phyloP scores from a whole-genome alignment of 2,113 vertebrate genomes.

The Peromyscus maniculatus region DNA sequence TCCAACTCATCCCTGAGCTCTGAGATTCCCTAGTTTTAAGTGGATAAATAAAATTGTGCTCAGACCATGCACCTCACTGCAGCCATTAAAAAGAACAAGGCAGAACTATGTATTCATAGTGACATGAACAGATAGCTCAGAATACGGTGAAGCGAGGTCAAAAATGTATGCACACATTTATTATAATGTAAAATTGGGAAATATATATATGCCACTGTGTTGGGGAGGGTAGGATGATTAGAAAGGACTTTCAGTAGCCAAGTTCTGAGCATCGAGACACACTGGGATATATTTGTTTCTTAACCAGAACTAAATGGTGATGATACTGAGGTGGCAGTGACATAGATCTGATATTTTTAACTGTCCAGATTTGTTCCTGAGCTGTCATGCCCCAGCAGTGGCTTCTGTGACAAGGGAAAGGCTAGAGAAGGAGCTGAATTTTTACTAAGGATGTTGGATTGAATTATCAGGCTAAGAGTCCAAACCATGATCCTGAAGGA shows the following conservation, averaged over 20 bases:
- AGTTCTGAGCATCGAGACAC: not conserved
- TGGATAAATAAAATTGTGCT: slow-evolving; percentile 36
- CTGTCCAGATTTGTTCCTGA: not conserved
- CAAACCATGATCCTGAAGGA: not conserved
- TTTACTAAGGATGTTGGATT: not conserved
- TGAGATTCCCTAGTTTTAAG: slow-evolving; percentile 22
- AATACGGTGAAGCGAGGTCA: not conserved
- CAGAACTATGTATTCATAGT: not conserved
- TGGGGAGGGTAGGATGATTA: not conserved
- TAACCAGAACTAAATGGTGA: not conserved
- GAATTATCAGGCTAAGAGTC: not conserved
- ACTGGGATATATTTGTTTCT: not conserved
- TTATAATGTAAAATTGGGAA: not conserved
- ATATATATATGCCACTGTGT: no score
- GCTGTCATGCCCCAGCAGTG: not conserved
- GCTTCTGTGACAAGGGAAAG: not conserved
- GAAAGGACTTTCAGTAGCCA: not conserved
- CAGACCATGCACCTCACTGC: not conserved
- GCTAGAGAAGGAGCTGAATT: not conserved
- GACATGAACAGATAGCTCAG: not conserved
- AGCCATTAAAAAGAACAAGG: slow-evolving; percentile 12
- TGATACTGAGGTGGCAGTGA: not conserved
- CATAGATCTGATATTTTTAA: not conserved
- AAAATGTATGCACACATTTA: not conserved
- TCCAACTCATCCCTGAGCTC: not conserved